phyloP scores from a whole-genome alignment of 2,888 invertebrate genomes.

The Lacanobia wlatinum region DNA sequence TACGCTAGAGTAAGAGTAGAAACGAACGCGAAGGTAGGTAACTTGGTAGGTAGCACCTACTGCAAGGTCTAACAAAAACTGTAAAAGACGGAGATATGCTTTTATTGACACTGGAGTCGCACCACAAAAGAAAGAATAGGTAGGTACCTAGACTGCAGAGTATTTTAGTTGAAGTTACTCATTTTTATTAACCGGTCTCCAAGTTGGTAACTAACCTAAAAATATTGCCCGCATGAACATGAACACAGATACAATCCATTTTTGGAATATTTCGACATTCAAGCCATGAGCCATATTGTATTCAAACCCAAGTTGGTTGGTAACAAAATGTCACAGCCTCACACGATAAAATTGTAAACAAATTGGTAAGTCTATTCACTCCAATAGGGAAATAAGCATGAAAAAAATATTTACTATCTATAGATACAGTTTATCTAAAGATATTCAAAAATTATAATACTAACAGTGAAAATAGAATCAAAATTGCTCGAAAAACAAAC shows the following conservation, averaged over 20 bases:
- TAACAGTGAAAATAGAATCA: too few species aligned
- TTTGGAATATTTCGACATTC: constrained; percentile 8
- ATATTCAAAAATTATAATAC: too few species aligned
- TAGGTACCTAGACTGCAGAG: background rate
- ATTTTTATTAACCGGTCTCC: background rate
- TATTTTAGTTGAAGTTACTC: background rate
- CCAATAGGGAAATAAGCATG: too few species aligned
- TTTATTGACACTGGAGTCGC: background rate
- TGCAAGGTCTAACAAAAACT: too few species aligned
- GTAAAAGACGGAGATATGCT: too few species aligned
- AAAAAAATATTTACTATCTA: too few species aligned
- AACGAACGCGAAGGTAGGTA: background rate
- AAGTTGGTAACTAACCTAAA: background rate
- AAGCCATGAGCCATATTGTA: background rate
- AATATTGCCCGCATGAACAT: background rate
- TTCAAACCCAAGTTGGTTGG: background rate
- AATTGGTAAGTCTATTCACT: background rate
- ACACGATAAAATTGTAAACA: background rate
- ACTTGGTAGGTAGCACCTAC: background rate
- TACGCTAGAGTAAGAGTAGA: background rate
- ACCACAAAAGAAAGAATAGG: background rate
- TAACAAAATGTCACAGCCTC: constrained; percentile 23
- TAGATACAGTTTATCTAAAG: too few species aligned
- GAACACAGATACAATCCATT: background rate
- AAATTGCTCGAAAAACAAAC: too few species aligned